Evolutionary conservation across 2,888 invertebrate genomes (phyloP), one percentile per base, ranked within the genome.

Genomic region (Trisateles emortualis): DNA sequence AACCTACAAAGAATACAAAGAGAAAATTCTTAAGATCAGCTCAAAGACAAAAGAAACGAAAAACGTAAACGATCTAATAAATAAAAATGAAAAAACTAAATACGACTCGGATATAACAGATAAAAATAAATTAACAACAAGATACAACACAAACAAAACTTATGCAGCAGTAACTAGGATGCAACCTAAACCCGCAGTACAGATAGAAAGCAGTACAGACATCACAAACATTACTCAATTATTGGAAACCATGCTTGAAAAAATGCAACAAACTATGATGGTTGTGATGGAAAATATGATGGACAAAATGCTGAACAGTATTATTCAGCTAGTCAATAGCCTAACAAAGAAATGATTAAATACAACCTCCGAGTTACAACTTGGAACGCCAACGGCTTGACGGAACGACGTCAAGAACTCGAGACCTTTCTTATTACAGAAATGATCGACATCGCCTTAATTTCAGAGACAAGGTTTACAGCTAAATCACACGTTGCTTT

Each of bases 1-100:
- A 26, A 53, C 32, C 26, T 47, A 45, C 16, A 36, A 36, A n/a
- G 26, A 45, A 30, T 45, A 36, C 10, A 45, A 36, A 10, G 36
- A 45, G 4, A 19, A 11, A 29, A 46, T 44, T 14, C n/a, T 35
- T 8, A 43, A 17, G 16, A 8, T 26, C 11, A 32, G 4, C 2
- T 8, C 22, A 39, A 40, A 26, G 26, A n/a, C 6, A 11, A 9
- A 10, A 30, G 10, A 30, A 41, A 16, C 2, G 9, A 13, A 41
- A 41, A 3, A n/a, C 3, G 11, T 32, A 32, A 11, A 2, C 2
- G 6, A n/a, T 1, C 2, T 2, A 6, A 32, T 11, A 11, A 11
- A 2, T 3, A 32, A 3, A n/a, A n/a, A n/a, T n/a, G n/a, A n/a
- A n/a, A n/a, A n/a, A n/a, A n/a, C n/a, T n/a, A n/a, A n/a, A n/a